Percentiles rank a stretch among this genome's conserved stretches.
phyloP scores from a whole-genome alignment of 1,140 invertebrate genomes.

The Sarcophaga bullata region DNA sequence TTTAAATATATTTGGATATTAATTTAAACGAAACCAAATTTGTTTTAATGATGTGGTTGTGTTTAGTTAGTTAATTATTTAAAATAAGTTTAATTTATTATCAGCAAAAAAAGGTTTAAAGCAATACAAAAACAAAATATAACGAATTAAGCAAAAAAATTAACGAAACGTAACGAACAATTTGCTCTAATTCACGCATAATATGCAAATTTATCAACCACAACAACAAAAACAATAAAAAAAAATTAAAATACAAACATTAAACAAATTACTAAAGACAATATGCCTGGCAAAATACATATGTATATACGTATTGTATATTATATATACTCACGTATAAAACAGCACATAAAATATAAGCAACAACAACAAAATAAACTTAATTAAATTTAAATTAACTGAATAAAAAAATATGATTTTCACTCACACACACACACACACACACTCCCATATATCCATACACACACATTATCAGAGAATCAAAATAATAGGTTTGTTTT shows the following conservation, averaged over 20 bases:
- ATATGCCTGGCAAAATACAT: neutral
- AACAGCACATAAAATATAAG: no score
- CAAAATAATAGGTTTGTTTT: neutral
- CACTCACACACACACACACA: no score
- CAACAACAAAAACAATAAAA: neutral
- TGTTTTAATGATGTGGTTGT: neutral
- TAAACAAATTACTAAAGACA: neutral
- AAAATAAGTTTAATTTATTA: neutral
- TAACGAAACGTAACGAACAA: constrained; percentile 26
- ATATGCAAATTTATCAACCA: constrained; percentile 24
- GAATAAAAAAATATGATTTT: no score
- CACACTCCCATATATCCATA: neutral
- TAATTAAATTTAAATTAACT: constrained; percentile 21
- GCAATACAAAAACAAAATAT: neutral
- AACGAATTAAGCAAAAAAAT: neutral
- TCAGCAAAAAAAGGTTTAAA: neutral
- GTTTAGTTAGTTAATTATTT: neutral
- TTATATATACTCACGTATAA: no score
- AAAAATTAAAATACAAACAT: no score
- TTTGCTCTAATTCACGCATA: constrained; percentile 18
- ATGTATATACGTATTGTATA: neutral
- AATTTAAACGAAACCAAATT: neutral
- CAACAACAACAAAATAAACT: constrained; percentile 4
- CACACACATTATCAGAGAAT: neutral
- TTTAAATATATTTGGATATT: neutral